phyloP scores from a whole-genome alignment of 2,113 vertebrate genomes.

The Phoenicopterus ruber region DNA sequence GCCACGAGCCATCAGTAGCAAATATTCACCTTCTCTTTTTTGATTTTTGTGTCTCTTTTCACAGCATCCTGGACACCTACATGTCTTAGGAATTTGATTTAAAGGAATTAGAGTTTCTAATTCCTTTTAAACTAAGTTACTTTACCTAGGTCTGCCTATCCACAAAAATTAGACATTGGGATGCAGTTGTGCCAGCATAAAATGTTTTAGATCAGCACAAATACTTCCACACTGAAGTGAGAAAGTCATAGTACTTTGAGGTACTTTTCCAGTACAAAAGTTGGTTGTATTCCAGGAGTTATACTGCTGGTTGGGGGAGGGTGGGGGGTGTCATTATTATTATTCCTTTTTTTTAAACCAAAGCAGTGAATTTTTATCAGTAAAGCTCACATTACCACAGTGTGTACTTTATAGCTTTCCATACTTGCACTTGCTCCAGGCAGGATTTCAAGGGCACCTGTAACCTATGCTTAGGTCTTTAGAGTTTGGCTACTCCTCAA shows the following conservation, averaged over 20 bases:
- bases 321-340: not conserved
- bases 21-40: not conserved
- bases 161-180: not conserved
- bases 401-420: not conserved
- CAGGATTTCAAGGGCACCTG: not conserved
- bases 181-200: not conserved
- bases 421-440: not conserved
- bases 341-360: not conserved
- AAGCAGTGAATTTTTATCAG: not conserved
- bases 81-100: not conserved
- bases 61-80: not conserved
- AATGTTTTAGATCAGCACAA: not conserved
- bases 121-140: not conserved
- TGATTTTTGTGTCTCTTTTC: not conserved
- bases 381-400: not conserved
- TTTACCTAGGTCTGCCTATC: not conserved
- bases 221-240: not conserved
- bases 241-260: not conserved
- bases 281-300: not conserved
- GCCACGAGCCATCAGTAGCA: not conserved
- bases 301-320: not conserved
- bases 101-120: not conserved
- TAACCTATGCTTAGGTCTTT: not conserved
- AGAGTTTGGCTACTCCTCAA: not conserved
- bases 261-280: not conserved